These are phyloP conservation scores for Matsumurasca onukii DNA, from an alignment of 1,140 invertebrate species.

Conservation along the genomic window DNA sequence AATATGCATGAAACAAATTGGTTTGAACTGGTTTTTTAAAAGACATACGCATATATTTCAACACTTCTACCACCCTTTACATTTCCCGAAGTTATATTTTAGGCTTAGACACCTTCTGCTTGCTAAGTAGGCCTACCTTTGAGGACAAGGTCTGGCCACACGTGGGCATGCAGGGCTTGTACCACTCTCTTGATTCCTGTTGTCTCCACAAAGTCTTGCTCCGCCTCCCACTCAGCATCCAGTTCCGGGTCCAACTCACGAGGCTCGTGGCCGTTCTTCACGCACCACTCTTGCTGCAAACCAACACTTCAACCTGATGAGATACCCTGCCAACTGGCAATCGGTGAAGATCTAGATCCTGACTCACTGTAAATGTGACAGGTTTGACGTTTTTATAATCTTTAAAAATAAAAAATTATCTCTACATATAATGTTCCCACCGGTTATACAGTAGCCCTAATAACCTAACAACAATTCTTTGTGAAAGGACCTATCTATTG, in stretches of 20 bases:
- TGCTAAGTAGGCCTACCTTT: too few species aligned
- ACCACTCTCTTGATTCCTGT: slow-evolving; percentile 70
- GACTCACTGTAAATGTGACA: background rate
- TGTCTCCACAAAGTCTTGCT: slow-evolving; percentile 61
- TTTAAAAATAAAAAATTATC: background rate
- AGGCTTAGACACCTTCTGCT: too few species aligned
- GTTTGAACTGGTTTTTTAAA: too few species aligned
- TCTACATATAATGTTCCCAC: background rate
- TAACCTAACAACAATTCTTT: background rate
- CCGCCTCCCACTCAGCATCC: slow-evolving; percentile 50
- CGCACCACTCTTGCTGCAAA: slow-evolving; percentile 61
- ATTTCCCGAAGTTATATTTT: too few species aligned
- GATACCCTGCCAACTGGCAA: background rate
- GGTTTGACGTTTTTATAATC: too few species aligned
- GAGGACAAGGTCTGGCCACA: slow-evolving; percentile 72
- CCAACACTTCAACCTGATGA: background rate
- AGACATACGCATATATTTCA: too few species aligned
- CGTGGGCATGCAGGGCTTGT: slow-evolving; percentile 73
- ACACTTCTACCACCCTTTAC: too few species aligned
- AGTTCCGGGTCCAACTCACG: slow-evolving; percentile 64
- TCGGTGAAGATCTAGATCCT: background rate
- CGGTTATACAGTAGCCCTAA: background rate
- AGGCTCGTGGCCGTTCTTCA: slow-evolving; percentile 67
- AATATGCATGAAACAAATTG: too few species aligned
- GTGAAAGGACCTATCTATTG: too few species aligned